Evolutionary conservation across 2,888 invertebrate species (phyloP).

Genomic region (Penaeus monodon): DNA sequence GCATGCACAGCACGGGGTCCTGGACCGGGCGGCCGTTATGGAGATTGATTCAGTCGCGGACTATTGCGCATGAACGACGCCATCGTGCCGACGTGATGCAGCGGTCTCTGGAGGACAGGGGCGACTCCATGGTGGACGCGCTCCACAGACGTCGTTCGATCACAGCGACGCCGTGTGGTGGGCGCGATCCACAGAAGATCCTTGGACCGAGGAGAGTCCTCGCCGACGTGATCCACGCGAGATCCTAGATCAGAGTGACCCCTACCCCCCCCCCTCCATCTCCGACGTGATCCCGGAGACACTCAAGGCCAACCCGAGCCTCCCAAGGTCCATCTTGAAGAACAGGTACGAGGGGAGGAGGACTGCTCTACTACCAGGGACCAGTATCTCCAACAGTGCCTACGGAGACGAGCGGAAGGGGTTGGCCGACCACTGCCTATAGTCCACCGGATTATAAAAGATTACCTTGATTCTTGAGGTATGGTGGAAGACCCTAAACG

Average conservation of each 20-base stretch:
- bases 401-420: constrained; percentile 43
- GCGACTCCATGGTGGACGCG: neutral
- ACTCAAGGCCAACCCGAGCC: constrained; percentile 37
- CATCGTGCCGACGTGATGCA: too few species aligned
- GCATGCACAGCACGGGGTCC: neutral
- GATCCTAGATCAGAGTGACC: neutral
- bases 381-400: constrained; percentile 47
- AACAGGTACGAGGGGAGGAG: constrained; percentile 53
- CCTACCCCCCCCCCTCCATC: too few species aligned
- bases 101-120: neutral
- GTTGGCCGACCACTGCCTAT: constrained; percentile 31
- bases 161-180: too few species aligned
- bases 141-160: neutral
- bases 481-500: too few species aligned
- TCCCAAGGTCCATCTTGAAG: constrained; percentile 48
- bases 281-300: constrained; percentile 13
- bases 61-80: too few species aligned
- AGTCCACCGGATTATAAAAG: constrained; percentile 49
- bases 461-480: constrained; percentile 35
- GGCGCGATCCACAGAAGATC: too few species aligned
- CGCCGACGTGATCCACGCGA: too few species aligned
- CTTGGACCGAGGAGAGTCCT: too few species aligned
- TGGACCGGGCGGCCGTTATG: too few species aligned
- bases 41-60: too few species aligned
- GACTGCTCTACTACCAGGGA: constrained; percentile 30